Evolutionary conservation across 2,113 vertebrate species (phyloP), one percentile per base, ranked within the genome.

Genomic region (Terrapene triunguis): DNA sequence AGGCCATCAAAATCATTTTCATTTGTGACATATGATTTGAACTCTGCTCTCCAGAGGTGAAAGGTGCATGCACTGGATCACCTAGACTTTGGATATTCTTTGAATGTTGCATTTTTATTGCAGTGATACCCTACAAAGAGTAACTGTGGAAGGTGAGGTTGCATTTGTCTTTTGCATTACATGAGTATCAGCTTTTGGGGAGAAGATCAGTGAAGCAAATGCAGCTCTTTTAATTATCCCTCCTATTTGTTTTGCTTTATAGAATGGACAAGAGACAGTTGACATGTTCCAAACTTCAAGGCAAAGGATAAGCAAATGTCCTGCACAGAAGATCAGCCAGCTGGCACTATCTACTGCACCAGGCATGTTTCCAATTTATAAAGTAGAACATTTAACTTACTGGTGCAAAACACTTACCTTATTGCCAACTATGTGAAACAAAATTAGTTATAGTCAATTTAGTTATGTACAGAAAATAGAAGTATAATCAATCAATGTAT

Each of bases 381-480:
- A 96, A 96, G 72, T 85, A 78, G 78, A 96, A 95, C 47, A 79
- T 92, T 95, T 95, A 90, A 95, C 21, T 17, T 94, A 78, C 89
- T 95, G 83, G n/a, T 96, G 94, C 95, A 96, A 94, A 97, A 95
- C 65, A 93, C 42, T 89, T 74, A 83, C n/a, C 42, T 79, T 84
- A 84, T 89, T 94, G 89, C 86, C 95, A 97, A 82, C 88, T 82
- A 88, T 53, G 89, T 90, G 95, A 96, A 98, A 90, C 1, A 3
- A 91, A 95, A 96, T 95, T 95, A 97, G 85, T 81, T 96, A 80
- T 95, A 88, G 86, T 95, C 90, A 85, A 88, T 96, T 96, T 92
- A 95, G 54, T 88, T 82, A 50, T 69, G 27, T 6, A 91, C 76
- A 84, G 85, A 97, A 95, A 79, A 96, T 35, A 91, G 96, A 93